Percentiles rank a stretch among this genome's conserved stretches.
phyloP scores from a whole-genome alignment of 2,113 vertebrate species.

The Atherinomorus stipes region DNA sequence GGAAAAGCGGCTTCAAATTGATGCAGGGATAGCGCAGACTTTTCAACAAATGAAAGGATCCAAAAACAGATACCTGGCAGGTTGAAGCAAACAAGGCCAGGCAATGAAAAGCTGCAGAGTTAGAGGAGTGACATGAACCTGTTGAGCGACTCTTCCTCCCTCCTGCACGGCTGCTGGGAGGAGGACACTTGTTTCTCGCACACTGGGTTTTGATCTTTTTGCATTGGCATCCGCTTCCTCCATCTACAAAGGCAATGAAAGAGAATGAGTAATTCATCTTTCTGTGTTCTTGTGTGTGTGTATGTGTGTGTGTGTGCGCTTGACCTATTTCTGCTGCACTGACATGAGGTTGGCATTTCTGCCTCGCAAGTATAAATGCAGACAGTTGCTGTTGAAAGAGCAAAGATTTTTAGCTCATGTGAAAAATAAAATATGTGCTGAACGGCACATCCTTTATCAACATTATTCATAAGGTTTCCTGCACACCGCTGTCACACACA shows the following conservation, averaged over 20 bases:
- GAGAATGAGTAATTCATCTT: conserved; percentile 80
- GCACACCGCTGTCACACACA: neutral
- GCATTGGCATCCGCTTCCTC: conserved; percentile 88
- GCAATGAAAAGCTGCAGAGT: conserved; percentile 30
- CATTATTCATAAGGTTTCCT: neutral
- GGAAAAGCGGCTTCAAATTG: conserved; percentile 56
- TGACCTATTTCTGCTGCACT: conserved; percentile 75
- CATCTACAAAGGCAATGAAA: conserved; percentile 88
- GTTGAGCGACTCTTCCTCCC: conserved; percentile 86
- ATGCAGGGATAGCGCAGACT: conserved; percentile 35
- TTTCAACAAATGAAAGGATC: conserved; percentile 49
- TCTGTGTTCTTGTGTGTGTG: conserved; percentile 44
- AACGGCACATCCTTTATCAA: neutral
- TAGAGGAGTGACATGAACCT: conserved; percentile 79
- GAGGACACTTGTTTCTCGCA: conserved; percentile 87
- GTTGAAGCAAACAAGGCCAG: conserved; percentile 56
- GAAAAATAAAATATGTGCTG: conserved; percentile 1
- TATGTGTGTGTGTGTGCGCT: conserved; percentile 32
- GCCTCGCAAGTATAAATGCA: conserved; percentile 32
- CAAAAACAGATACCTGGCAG: conserved; percentile 65
- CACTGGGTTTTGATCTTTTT: conserved; percentile 86
- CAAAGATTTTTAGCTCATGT: conserved; percentile 8
- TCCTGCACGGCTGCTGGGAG: conserved; percentile 72
- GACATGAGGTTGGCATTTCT: conserved; percentile 72
- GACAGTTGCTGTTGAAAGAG: conserved; percentile 23